These are phyloP conservation scores for Parnassius apollo DNA, from an alignment of 2,888 invertebrate species.

Conservation along the genomic window DNA sequence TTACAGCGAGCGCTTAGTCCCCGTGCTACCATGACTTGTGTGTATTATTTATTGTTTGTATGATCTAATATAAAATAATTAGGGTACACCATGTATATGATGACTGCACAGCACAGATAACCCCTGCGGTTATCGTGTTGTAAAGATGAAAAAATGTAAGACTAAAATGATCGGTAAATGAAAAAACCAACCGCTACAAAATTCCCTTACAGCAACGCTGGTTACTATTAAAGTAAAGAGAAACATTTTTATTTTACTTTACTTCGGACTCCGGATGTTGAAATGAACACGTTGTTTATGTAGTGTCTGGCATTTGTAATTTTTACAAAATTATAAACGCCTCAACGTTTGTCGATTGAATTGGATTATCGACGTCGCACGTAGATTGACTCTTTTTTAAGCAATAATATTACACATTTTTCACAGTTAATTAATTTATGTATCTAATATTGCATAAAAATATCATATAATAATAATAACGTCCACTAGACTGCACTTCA, in stretches of 20 bases:
- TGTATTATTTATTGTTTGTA: too few relatives aligned
- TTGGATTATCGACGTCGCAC: constrained; percentile 12
- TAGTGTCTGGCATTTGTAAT: constrained; percentile 16
- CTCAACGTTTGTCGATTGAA: constrained; percentile 14
- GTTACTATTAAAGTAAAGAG: constrained; percentile 5
- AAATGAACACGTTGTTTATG: background rate
- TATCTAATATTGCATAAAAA: too few relatives aligned
- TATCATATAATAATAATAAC: too few relatives aligned
- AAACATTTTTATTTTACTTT: constrained; percentile 12
- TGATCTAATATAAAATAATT: too few relatives aligned
- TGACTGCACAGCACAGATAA: too few relatives aligned
- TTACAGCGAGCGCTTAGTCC: too few relatives aligned
- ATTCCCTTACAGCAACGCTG: constrained; percentile 1
- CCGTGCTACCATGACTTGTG: too few relatives aligned
- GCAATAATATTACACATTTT: background rate
- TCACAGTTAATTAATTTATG: background rate
- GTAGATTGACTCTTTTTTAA: background rate
- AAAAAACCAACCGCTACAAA: constrained; percentile 12
- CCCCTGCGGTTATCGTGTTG: too few relatives aligned
- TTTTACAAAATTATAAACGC: constrained; percentile 18
- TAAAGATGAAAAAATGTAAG: too few relatives aligned
- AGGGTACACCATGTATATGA: too few relatives aligned
- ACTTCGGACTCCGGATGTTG: background rate
- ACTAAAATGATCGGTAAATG: background rate
- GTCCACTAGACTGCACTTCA: too few relatives aligned